Evolutionary conservation across 2,113 vertebrate genomes (phyloP), one percentile per base, ranked within the genome.

Genomic region (Sorex fumeus): DNA sequence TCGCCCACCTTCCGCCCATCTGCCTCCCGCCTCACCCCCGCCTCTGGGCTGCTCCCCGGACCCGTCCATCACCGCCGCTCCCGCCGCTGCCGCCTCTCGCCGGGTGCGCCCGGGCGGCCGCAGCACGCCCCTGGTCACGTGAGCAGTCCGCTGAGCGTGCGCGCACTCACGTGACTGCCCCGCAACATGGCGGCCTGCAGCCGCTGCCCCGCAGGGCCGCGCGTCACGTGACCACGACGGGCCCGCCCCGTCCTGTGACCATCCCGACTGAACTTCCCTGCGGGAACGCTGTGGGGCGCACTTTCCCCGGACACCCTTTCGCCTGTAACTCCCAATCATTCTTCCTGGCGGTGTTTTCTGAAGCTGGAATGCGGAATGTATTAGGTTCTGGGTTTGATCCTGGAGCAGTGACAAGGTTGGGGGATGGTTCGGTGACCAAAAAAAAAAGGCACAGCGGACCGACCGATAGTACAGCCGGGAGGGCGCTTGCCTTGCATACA

Each of bases 1-100:
- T 92, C 43, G 43, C 93, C 77, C 84, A 66, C 66, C 57, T 87
- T 81, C 92, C 80, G 69, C 84, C 93, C 66, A 69, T 27, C 91
- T 13, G 81, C 96, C 93, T 95, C 89, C 92, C 85, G 94, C 93
- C 95, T 96, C 96, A 95, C 96, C 96, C 93, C 93, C 94, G 82
- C 93, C 96, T 91, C 92, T 78, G 78, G 93, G 92, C 64, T 94
- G 95, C 87, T 96, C 97, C 92, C 90, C 95, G 75, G 94, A 95
- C 88, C 94, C 94, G 93, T 95, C 96, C 96, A 97, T 96, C 97
- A 94, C 91, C 8, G 93, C 91, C 40, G 66, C 94, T 80, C 88
- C 91, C 88, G 87, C 95, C 86, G 93, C 82, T 53, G 47, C 93
- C 84, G 87, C 91, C 93, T 93, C 91, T 96, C 43, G 94, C 93